Evolutionary conservation across 2,888 invertebrate species (phyloP).

Genomic region (Ferdinandea cuprea): DNA sequence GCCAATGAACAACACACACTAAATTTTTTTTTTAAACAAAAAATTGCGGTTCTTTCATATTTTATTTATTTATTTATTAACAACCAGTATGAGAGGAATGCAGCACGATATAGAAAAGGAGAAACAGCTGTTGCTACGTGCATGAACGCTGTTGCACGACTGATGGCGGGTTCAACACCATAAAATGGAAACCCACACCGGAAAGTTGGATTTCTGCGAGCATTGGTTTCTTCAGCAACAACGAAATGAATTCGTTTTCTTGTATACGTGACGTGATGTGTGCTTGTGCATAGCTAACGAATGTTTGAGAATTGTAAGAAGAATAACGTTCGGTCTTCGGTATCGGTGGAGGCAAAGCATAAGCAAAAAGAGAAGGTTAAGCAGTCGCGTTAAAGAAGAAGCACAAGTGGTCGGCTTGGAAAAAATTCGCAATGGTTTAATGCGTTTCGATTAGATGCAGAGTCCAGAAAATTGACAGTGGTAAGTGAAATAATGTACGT

Average conservation of each 20-base stretch:
- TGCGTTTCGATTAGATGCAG: conserved; percentile 32
- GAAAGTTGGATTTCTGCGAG: conserved; percentile 52
- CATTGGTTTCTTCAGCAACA: conserved; percentile 45
- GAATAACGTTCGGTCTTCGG: background rate
- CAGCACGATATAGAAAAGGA: conserved; percentile 3
- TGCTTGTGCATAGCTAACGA: background rate
- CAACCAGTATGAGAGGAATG: conserved; percentile 7
- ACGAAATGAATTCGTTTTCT: conserved; percentile 50
- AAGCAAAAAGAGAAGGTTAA: conserved; percentile 14
- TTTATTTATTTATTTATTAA: conserved; percentile 43
- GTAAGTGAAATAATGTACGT: no score
- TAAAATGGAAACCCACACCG: conserved; percentile 66
- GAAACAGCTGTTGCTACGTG: conserved; percentile 57
- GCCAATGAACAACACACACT: conserved; percentile 28
- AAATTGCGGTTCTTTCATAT: conserved; percentile 56
- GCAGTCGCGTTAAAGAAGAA: conserved; percentile 26
- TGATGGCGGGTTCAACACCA: conserved; percentile 51
- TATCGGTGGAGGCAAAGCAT: conserved; percentile 5
- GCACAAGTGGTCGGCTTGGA: conserved; percentile 29
- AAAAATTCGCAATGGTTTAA: conserved; percentile 30
- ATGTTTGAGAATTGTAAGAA: background rate
- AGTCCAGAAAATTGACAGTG: background rate
- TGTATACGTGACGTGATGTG: conserved; percentile 40
- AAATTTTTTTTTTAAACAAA: conserved; percentile 33
- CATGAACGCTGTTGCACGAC: conserved; percentile 64